These are phyloP conservation scores for Clarias fuscus DNA, from an alignment of 2,797 vertebrate genomes.

Conservation along the genomic window DNA sequence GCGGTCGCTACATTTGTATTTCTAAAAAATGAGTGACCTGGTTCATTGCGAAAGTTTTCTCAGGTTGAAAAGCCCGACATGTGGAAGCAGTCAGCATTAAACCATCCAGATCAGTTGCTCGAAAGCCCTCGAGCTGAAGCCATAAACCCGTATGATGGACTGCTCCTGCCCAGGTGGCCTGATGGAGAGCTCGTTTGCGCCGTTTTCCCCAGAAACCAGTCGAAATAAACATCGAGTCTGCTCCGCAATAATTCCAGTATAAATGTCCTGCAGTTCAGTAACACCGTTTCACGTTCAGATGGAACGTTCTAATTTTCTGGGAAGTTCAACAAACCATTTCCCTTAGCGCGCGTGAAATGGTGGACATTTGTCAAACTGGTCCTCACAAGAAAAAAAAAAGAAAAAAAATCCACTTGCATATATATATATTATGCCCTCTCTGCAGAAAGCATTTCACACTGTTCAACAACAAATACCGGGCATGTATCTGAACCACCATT, in stretches of 20 bases:
- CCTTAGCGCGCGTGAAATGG: conserved; percentile 55
- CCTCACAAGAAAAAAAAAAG: background rate
- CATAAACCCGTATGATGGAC: conserved; percentile 64
- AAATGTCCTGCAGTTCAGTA: conserved; percentile 55
- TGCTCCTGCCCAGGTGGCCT: conserved; percentile 53
- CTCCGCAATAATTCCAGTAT: conserved; percentile 52
- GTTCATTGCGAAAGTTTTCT: conserved; percentile 52
- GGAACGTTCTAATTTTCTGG: conserved; percentile 55
- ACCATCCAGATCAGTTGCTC: conserved; percentile 68
- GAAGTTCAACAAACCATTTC: conserved; percentile 62
- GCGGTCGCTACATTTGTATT: conserved; percentile 31
- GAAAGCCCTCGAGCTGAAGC: conserved; percentile 63
- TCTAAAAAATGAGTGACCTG: conserved; percentile 49
- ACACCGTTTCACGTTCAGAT: conserved; percentile 59
- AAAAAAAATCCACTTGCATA: conserved; percentile 3
- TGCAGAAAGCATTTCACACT: background rate
- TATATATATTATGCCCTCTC: background rate
- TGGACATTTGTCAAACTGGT: conserved; percentile 56
- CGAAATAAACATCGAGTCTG: conserved; percentile 68
- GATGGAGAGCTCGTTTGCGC: conserved; percentile 52
- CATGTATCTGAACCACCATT: background rate
- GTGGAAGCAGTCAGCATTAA: conserved; percentile 73
- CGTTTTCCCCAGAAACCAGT: conserved; percentile 50
- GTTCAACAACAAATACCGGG: background rate
- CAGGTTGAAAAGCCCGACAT: conserved; percentile 63